Evolutionary conservation across 1,140 invertebrate genomes (phyloP).

Genomic region (Magallana gigas): DNA sequence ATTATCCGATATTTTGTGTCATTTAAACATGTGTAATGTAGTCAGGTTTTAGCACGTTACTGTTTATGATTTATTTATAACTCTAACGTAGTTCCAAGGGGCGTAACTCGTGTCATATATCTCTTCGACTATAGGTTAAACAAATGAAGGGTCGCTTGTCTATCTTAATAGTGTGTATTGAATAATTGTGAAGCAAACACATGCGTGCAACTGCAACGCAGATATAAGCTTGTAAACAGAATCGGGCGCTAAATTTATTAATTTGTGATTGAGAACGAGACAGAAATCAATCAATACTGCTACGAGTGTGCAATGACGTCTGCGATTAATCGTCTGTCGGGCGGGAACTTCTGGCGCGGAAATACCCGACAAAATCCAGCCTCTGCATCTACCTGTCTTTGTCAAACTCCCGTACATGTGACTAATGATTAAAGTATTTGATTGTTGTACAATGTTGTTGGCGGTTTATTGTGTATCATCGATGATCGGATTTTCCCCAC

Average conservation of each 20-base stretch:
- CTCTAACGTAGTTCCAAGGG: slow-evolving; percentile 41
- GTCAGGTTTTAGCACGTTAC: slow-evolving; percentile 23
- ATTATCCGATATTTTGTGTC: slow-evolving; percentile 31
- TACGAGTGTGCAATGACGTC: not conserved
- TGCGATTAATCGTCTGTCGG: not conserved
- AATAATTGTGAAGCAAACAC: not conserved
- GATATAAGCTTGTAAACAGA: slow-evolving; percentile 27
- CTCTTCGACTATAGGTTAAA: slow-evolving; percentile 6
- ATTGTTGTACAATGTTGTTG: not conserved
- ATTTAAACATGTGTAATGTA: slow-evolving; percentile 34
- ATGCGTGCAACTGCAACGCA: not conserved
- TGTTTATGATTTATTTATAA: slow-evolving; percentile 44
- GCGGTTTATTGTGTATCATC: not conserved
- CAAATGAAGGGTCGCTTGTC: slow-evolving; percentile 23
- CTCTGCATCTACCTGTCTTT: slow-evolving; percentile 2
- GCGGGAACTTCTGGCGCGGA: slow-evolving; percentile 11
- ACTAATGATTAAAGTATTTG: slow-evolving; percentile 6
- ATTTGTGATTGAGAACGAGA: slow-evolving; percentile 5
- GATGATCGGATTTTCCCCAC: not conserved
- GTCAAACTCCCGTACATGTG: not conserved
- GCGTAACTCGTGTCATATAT: slow-evolving; percentile 39
- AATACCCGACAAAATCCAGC: not conserved
- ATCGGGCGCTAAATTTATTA: slow-evolving; percentile 26
- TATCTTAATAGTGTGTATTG: not conserved
- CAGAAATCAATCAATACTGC: slow-evolving; percentile 17